Evolutionary conservation across 2,888 invertebrate species (phyloP), one percentile per base, ranked within the genome.

Genomic region (Esperia sulphurella): DNA sequence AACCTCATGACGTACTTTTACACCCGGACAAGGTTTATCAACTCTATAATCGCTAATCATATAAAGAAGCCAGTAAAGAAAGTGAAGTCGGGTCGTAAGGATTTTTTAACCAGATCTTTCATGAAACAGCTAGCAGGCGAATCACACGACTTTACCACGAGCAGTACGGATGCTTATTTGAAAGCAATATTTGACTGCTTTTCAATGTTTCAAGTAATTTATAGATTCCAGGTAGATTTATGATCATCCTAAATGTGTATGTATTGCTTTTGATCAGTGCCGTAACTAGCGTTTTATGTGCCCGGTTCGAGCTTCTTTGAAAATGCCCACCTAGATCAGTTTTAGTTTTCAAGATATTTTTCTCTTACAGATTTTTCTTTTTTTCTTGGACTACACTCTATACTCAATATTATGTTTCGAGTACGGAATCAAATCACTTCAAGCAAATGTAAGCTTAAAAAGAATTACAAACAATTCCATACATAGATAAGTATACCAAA

Each of bases 301-400:
- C n/a, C 21, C 21, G 21, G 21, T 21, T 21, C 21, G 5, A 21
- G 5, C 5, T 21, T 21, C n/a, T n/a, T n/a, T n/a, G n/a, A n/a
- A n/a, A n/a, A n/a, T n/a, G n/a, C n/a, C n/a, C n/a, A n/a, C n/a
- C n/a, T n/a, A 21, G 21, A n/a, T n/a, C n/a, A n/a, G 21, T 21
- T 21, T 21, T 21, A 21, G 21, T 21, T 21, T 21, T 21, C 21
- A 5, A 21, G 5, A 21, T 3, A 3, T 21, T 21, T 21, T 39
- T 39, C n/a, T n/a, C n/a, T 39, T 39, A 8, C 67, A 79, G 79
- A 56, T 79, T 7, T 63, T 70, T 10, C 21, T 70, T 43, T 72
- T 77, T 51, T 74, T 65, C 58, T 49, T 62, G 30, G 75, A 75
- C 51, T 58, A 75, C 39, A 68, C 80, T 35, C 38, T 59, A 0